Conservation (phyloP, 1,140 invertebrate species). For the Oscheius sp. region DNA sequence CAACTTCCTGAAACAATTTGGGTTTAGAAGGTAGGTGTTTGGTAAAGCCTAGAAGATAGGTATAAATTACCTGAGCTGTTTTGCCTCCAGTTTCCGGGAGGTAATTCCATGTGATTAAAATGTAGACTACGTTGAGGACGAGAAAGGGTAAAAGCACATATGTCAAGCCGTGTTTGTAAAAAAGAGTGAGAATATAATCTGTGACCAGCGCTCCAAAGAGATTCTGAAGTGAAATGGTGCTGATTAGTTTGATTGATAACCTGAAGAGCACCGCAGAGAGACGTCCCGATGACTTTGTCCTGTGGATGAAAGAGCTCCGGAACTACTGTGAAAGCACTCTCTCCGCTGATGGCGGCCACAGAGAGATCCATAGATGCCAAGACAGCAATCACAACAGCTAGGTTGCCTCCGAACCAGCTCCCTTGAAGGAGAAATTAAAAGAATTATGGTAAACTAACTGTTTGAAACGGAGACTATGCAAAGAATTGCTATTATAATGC, state of each 20-base stretch:
- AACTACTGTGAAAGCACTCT: slow-evolving; percentile 31
- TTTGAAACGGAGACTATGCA: background rate
- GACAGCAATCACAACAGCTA: slow-evolving; percentile 17
- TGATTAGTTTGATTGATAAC: background rate
- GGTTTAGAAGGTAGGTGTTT: background rate
- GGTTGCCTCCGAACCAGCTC: background rate
- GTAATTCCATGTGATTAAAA: slow-evolving; percentile 3
- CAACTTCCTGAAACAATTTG: background rate
- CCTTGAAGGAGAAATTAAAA: background rate
- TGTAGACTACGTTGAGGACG: slow-evolving; percentile 10
- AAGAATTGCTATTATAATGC: slow-evolving; percentile 18
- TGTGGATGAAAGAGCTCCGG: slow-evolving; percentile 34
- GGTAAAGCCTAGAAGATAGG: background rate
- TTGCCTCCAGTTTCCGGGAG: slow-evolving; percentile 27
- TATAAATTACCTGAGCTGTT: slow-evolving; percentile 28
- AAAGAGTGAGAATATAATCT: slow-evolving; percentile 18
- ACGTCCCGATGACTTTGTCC: slow-evolving; percentile 32
- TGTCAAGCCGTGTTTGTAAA: slow-evolving; percentile 7
- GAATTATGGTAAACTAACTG: background rate
- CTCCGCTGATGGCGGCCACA: slow-evolving; percentile 29
- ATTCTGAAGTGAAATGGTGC: slow-evolving; percentile 11
- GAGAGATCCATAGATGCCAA: slow-evolving; percentile 28
- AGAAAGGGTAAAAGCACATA: slow-evolving; percentile 26
- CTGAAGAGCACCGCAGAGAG: slow-evolving; percentile 26
- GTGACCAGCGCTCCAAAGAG: slow-evolving; percentile 23